Conservation (phyloP, 1,140 invertebrate species). For the Anoplophora glabripennis region DNA sequence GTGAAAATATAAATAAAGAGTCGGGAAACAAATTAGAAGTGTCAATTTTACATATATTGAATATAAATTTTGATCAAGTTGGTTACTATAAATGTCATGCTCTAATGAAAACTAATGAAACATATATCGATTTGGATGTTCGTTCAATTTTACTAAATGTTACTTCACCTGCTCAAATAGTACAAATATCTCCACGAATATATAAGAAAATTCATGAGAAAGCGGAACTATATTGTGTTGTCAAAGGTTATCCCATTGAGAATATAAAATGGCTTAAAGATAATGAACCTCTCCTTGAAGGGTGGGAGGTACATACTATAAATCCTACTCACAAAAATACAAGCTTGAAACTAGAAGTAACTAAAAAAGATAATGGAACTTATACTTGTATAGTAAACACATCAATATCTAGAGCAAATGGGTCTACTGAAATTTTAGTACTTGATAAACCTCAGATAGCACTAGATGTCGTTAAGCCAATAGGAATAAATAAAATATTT, state of each 20-base stretch:
- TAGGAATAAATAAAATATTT: constrained; percentile 70
- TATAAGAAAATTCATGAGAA: constrained; percentile 53
- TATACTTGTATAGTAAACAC: constrained; percentile 55
- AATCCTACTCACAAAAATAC: constrained; percentile 60
- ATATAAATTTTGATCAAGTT: constrained; percentile 50
- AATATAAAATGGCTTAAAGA: constrained; percentile 59
- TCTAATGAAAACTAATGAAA: constrained; percentile 44
- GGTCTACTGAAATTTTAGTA: constrained; percentile 58
- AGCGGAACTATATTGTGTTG: constrained; percentile 54
- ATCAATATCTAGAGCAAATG: constrained; percentile 42
- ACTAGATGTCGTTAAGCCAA: constrained; percentile 71
- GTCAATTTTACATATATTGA: constrained; percentile 45
- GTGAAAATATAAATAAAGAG: constrained; percentile 45
- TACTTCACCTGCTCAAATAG: constrained; percentile 51
- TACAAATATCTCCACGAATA: constrained; percentile 48
- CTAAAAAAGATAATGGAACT: constrained; percentile 66
- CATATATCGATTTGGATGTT: constrained; percentile 38
- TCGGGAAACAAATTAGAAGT: constrained; percentile 49
- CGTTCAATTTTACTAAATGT: constrained; percentile 47
- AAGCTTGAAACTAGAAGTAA: constrained; percentile 56
- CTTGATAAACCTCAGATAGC: constrained; percentile 68
- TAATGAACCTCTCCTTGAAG: constrained; percentile 49
- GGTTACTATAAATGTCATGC: constrained; percentile 53
- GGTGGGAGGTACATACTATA: constrained; percentile 49
- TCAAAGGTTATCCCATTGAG: constrained; percentile 59